A percentile compares a stretch with the other conserved stretches of the same genome.
Conservation (phyloP, 2,888 invertebrate species). For the Ormyrus rosae region DNA sequence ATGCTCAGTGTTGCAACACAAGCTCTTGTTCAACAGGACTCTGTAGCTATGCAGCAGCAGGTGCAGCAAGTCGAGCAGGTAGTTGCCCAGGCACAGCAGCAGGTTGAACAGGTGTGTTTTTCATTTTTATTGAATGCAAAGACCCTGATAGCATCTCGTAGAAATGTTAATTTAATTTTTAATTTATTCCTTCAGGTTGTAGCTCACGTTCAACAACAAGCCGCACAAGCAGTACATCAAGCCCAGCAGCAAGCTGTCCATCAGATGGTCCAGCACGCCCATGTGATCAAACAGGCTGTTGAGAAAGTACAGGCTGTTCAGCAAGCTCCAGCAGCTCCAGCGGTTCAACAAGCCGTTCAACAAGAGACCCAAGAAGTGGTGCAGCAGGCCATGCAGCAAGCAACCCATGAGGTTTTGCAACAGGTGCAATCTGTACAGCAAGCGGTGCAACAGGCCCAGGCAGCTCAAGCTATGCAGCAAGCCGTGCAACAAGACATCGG, state of each 20-base stretch:
- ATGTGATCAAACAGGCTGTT: constrained; percentile 73
- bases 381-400: constrained; percentile 70
- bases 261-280: constrained; percentile 73
- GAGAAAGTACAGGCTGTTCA: constrained; percentile 73
- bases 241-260: constrained; percentile 74
- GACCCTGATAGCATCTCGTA: neutral
- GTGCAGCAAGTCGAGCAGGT: constrained; percentile 69
- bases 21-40: constrained; percentile 68
- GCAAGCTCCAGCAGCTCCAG: constrained; percentile 71
- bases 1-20: constrained; percentile 64
- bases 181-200: constrained; percentile 64
- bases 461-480: constrained; percentile 74
- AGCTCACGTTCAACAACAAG: constrained; percentile 73
- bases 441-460: constrained; percentile 73
- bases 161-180: too few relatives aligned
- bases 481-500: constrained; percentile 74
- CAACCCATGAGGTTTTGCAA: constrained; percentile 72
- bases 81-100: constrained; percentile 73
- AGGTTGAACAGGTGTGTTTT: constrained; percentile 70
- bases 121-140: neutral
- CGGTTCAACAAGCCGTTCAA: constrained; percentile 71
- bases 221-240: constrained; percentile 72
- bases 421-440: constrained; percentile 74
- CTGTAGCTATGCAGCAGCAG: constrained; percentile 69
- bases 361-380: constrained; percentile 68